A percentile compares a stretch with the other conserved stretches of the same genome.
Evolutionary conservation across 2,888 invertebrate species (phyloP).

Genomic region (Dicyrtomina minuta): DNA sequence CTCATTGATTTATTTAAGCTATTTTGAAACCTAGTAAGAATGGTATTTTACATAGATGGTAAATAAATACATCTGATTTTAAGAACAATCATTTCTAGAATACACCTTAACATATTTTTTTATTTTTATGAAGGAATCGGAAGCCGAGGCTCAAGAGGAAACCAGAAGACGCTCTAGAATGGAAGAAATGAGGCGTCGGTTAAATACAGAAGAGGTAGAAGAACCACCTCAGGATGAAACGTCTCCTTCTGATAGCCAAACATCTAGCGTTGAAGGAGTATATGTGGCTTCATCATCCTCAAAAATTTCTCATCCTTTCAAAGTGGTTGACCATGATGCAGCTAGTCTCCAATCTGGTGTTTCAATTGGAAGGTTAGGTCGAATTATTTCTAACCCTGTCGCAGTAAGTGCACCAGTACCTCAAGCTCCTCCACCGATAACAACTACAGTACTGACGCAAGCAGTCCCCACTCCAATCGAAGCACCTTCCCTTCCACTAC

Average conservation of each 20-base stretch:
- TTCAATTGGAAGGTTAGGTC: constrained; percentile 72
- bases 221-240: constrained; percentile 63
- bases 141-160: constrained; percentile 25
- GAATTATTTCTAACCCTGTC: constrained; percentile 60
- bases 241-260: constrained; percentile 75
- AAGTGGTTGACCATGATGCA: constrained; percentile 83
- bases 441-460: not conserved
- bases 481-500: not conserved
- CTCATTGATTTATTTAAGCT: no score
- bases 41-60: no score
- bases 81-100: no score
- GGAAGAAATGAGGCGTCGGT: constrained; percentile 76
- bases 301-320: constrained; percentile 56
- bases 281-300: constrained; percentile 62
- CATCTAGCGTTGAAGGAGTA: constrained; percentile 74
- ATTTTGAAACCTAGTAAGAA: no score
- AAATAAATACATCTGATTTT: no score
- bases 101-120: no score
- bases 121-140: constrained; percentile 9
- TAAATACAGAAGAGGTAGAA: constrained; percentile 66
- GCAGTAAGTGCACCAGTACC: constrained; percentile 8
- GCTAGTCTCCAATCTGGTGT: constrained; percentile 86
- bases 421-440: not conserved
- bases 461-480: not conserved
- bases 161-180: constrained; percentile 72